Percentiles rank a stretch among this genome's conserved stretches.
Conservation (phyloP, 2,113 vertebrate genomes). For the Caretta caretta region DNA sequence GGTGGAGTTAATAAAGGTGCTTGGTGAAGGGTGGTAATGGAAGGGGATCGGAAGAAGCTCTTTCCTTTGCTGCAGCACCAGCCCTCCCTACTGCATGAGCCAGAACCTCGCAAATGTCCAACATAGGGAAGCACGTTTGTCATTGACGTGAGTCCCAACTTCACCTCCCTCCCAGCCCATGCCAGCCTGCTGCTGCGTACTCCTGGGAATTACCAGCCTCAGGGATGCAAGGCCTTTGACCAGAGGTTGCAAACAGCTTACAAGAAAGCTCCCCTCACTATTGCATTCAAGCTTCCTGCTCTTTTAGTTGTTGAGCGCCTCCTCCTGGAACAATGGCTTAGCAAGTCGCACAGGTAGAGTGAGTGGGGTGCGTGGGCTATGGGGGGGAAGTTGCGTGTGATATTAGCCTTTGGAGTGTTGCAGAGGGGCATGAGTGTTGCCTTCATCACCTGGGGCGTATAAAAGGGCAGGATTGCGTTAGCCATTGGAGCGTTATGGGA, state of each 20-base stretch:
- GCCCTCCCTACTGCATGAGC: not conserved
- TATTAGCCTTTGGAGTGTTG: not conserved
- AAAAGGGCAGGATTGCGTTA: fast-evolving
- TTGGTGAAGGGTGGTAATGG: not conserved
- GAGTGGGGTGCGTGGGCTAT: fast-evolving
- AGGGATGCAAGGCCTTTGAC: not conserved
- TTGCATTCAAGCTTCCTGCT: not conserved
- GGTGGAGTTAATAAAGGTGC: not conserved
- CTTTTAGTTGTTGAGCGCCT: not conserved
- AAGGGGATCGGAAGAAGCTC: not conserved
- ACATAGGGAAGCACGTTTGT: not conserved
- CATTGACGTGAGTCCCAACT: not conserved
- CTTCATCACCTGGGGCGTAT: not conserved
- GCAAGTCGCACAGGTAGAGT: fast-evolving
- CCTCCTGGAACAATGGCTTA: not conserved
- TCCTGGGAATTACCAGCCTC: not conserved
- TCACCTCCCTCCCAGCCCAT: not conserved
- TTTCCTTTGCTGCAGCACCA: not conserved
- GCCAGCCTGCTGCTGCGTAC: too few species aligned
- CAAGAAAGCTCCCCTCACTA: too few species aligned
- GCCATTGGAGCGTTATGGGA: fast-evolving
- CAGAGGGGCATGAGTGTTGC: not conserved
- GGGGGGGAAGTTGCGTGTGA: not conserved
- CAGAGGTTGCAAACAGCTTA: not conserved
- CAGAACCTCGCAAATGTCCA: not conserved